Base-by-base conservation (phyloP, 2,113 vertebrate species). In the Aphelocoma coerulescens region DNA sequence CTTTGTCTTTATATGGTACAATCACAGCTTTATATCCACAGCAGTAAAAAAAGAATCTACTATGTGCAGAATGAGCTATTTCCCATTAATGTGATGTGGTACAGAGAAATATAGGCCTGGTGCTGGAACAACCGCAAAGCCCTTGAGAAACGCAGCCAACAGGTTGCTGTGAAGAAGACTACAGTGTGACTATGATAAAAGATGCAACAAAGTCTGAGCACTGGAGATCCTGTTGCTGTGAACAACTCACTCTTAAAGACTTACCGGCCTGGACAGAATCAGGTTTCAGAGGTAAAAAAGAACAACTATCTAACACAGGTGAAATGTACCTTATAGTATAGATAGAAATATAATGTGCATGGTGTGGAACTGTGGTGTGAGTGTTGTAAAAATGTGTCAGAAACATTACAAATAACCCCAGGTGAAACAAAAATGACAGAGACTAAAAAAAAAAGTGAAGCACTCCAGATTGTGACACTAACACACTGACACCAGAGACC, bases 21-120 rank as follows among this genome's bases (percentile, higher is more conserved):
- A 66, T 6, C 46, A 89, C 27, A 57, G 27, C 10, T 85, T 82
- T 62, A 74, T 66, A 89, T 43, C 26, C 13, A 55, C 5, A 72
- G 11, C 5, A 91, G 17, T 39, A 43, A 43, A 43, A 43, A 43
- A 58, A 49, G 6, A 54, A 58, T 12, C 17, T 74, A 18, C 19
- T 30, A 28, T 10, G 33, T 32, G 20, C 37, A 74, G 18, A 54
- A 82, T 16, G 8, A 93, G 5, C 21, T 71, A 26, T 41, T 49
- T 78, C 44, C 18, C 15, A 58, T 23, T 35, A 46, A 69, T 7
- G 26, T 58, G 13, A 39, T 58, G 16, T 0, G 0, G 6, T 57
- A 57, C 3, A 49, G 51, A 57, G 33, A 59, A 78, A 63, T 63
- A 78, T 1, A 67, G 24, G 14, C 23, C n/a, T 72, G 44, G 24